Base-by-base conservation (phyloP, 2,113 vertebrate species). In the Sus scrofa region DNA sequence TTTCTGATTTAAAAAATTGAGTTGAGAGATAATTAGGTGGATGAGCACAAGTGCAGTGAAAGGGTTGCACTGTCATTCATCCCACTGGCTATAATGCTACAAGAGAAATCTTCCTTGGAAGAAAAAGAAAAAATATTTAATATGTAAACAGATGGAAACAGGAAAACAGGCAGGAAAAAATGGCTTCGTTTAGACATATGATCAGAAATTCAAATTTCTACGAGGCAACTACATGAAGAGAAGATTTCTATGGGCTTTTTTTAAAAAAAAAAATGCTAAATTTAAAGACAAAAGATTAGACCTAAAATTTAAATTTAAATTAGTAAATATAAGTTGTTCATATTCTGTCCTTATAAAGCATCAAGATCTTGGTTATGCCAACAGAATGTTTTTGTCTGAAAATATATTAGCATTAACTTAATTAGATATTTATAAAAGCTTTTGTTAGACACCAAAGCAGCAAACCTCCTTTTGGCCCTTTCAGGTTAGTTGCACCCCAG, bases 401-500 rank as follows among this genome's bases (percentile, higher is more conserved):
- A n/a, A 13, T 13, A 6, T 12, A 44, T 27, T 14, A 37, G 50
- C 30, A 15, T 6, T 6, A 20, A 18, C 8, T 65, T 27, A 37
- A 39, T 13, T 7, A 89, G 32, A 1, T 20, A 65, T 54, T 56
- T 68, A 71, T 30, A 52, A 63, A 90, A 54, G 63, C 13, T 86
- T 56, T 6, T 6, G 1, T 4, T 18, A 65, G 37, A 68, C 1
- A 22, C 0, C 19, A 60, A 52, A 71, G 1, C 30, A 4, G 71
- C 92, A 24, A 93, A 99, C 99, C 99, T 95, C 98, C 98, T 97
- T 98, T 99, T n/a, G 96, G 97, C 5, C 14, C 96, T 77, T 97
- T 98, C 22, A 93, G 98, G 32, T 98, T 98, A 0, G 98, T 98
- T 15, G 98, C 98, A 20, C 98, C 98, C 99, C 99, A 99, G 0